Conservation (phyloP, 2,888 invertebrate genomes). For the Thera britannica region DNA sequence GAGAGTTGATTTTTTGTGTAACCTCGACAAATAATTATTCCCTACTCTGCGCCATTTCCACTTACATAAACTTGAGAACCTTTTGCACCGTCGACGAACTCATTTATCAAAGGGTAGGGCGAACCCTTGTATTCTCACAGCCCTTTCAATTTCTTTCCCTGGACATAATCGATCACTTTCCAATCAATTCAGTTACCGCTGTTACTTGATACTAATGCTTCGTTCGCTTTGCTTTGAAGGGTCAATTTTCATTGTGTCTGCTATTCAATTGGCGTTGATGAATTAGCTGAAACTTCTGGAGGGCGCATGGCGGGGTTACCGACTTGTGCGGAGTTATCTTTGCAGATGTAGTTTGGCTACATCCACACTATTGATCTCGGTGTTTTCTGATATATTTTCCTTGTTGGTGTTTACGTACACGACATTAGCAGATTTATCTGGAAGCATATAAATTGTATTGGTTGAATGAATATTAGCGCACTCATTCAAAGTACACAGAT, state of each 20-base stretch:
- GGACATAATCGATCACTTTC: conserved; percentile 59
- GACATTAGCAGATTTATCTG: neutral
- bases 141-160: conserved; percentile 49
- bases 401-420: neutral
- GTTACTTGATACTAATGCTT: conserved; percentile 10
- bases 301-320: conserved; percentile 13
- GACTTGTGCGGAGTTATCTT: conserved; percentile 8
- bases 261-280: conserved; percentile 52
- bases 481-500: too few relatives aligned
- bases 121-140: conserved; percentile 24
- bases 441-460: neutral
- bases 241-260: conserved; percentile 50
- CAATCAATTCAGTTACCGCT: conserved; percentile 50
- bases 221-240: conserved; percentile 27
- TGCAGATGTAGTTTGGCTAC: conserved; percentile 1
- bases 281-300: conserved; percentile 41
- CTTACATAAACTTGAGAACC: neutral
- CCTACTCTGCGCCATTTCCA: neutral
- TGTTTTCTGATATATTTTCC: neutral
- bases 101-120: conserved; percentile 43
- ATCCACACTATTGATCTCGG: neutral
- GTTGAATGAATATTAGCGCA: too few relatives aligned
- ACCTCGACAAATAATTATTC: neutral
- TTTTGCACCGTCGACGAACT: conserved; percentile 20
- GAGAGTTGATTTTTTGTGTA: too few relatives aligned